Base-by-base conservation (phyloP, 2,113 vertebrate species). In the Colossoma macropomum region DNA sequence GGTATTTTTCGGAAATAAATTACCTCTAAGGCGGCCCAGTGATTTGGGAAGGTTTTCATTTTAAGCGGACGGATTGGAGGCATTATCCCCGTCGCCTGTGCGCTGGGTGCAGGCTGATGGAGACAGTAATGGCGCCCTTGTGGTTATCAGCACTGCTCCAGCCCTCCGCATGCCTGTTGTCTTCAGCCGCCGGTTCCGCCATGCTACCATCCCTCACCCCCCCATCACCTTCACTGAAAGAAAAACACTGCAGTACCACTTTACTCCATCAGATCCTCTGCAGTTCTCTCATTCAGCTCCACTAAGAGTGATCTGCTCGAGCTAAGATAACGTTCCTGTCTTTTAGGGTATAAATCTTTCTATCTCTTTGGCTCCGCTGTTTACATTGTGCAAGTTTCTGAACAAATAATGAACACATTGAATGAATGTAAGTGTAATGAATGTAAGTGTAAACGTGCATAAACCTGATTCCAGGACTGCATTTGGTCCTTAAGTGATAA, bases 91-190 rank as follows among this genome's bases (percentile, higher is more conserved):
- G 6, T 38, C 23, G 27, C 15, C 73, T 25, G 48, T 74, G 60
- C 23, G 25, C 38, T 65, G 5, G 41, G 41, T 71, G 82, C n/a
- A 54, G 28, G n/a, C 8, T 9, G 34, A 60, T 38, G 38, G 30
- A 59, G 45, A 81, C 48, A 48, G 70, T 74, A 73, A 74, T 74
- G 75, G 32, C n/a, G 69, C 59, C 30, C 10, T 38, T 17, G 66
- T 5, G 48, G 30, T 86, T 86, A 82, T 82, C 79, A 78, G 79
- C 59, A 34, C 21, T n/a, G 59, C 25, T 71, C 34, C 80, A 82
- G 80, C 48, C 16, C 74, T 77, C 54, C 11, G 8, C 32, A 48
- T 75, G 56, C 52, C 65, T 59, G 74, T 27, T 60, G 66, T 81
- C 54, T 81, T 56, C 21, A 81, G 54, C 50, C 68, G 0, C 34